A percentile compares a stretch with the other conserved stretches of the same genome.
These are phyloP conservation scores for Cladopsammia gracilis DNA, from an alignment of 64 coral and sea anemone species.

Conservation along the genomic window DNA sequence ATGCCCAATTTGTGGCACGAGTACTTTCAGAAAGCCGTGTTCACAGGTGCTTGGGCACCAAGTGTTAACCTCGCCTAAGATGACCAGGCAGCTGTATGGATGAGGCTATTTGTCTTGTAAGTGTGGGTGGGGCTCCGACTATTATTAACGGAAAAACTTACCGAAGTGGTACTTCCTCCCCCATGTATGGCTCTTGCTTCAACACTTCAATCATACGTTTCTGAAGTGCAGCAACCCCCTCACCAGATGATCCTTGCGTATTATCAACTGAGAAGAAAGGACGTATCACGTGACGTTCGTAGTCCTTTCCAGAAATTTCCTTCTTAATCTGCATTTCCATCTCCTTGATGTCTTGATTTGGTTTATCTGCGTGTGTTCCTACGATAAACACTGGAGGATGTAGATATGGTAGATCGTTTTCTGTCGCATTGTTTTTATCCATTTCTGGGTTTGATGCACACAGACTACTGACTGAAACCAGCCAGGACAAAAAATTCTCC, in stretches of 20 bases:
- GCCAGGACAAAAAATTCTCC: conserved; percentile 33
- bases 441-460: not conserved
- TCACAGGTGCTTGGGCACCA: no score
- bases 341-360: not conserved
- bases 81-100: no score
- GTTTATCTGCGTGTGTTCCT: not conserved
- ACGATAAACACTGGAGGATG: conserved; percentile 25
- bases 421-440: not conserved
- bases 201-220: not conserved
- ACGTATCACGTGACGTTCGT: conserved; percentile 11
- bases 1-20: no score
- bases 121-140: no score
- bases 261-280: conserved; percentile 23
- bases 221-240: not conserved
- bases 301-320: not conserved
- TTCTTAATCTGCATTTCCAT: not conserved
- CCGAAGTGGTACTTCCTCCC: not conserved
- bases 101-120: no score
- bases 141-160: not conserved
- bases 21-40: no score
- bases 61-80: no score
- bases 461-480: not conserved
- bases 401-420: not conserved
- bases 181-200: conserved; percentile 18
- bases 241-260: not conserved